Evolutionary conservation across 1,140 invertebrate genomes (phyloP), one percentile per base, ranked within the genome.

Genomic region (Galendromus occidentalis): DNA sequence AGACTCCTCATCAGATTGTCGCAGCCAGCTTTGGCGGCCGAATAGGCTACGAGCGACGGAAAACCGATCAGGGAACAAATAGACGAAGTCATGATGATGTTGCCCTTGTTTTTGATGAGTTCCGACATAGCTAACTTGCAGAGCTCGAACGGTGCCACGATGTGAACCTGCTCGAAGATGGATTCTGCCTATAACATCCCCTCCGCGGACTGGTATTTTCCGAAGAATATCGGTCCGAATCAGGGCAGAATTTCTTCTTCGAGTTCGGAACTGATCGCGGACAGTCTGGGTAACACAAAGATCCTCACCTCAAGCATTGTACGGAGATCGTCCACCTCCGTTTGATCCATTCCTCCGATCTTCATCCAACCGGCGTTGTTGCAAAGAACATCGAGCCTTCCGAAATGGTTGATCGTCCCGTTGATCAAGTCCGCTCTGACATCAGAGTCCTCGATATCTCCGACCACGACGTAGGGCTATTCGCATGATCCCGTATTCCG

Each of bases 361-460:
- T 47, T 47, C 45, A 47, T 47, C 45, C 45, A 47, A 4, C 45
- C 45, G 45, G 45, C 45, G 14, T 47, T 47, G 45, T 47, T 47
- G 14, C 18, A 20, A 14, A 47, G 45, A 7, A 47, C 14, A 47
- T 47, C 45, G 45, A 47, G 18, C 28, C 45, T 4, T 22, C 45
- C 45, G 14, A 47, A 47, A 20, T 20, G 18, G 4, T 20, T 7
- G 18, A 47, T 28, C 28, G 45, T 47, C 45, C 28, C 18, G 14
- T 47, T 47, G 45, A 47, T 47, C 4, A 47, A 14, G 7, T 47
- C 45, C 7, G 18, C 45, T 28, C 14, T 20, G 4, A 47, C 45
- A 7, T 14, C 4, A 28, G 18, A 22, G 28, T 47, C 45, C 14
- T 47, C 45, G 14, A 47, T 47, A 14, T 47, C 45, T 4, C 45